phyloP scores from a whole-genome alignment of 2,888 invertebrate species.

The Diaperis boleti region DNA sequence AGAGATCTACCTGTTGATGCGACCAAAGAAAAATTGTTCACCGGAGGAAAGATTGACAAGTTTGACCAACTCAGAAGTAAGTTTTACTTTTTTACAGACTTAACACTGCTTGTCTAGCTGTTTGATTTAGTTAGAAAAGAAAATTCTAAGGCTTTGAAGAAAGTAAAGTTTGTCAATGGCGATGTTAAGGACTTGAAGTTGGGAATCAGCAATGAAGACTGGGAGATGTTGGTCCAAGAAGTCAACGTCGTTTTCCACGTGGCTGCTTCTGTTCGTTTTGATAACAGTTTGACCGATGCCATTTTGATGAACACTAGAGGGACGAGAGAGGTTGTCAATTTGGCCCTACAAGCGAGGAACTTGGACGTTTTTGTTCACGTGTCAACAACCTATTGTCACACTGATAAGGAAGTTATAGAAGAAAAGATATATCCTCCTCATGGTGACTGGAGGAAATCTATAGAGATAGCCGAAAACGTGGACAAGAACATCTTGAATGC shows the following conservation, averaged over 20 bases:
- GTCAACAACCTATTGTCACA: slow-evolving; percentile 90
- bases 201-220: slow-evolving; percentile 68
- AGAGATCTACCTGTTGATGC: slow-evolving; percentile 81
- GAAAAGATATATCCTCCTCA: slow-evolving; percentile 81
- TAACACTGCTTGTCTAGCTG: slow-evolving; percentile 12
- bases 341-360: slow-evolving; percentile 71
- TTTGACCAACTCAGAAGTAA: too few relatives aligned
- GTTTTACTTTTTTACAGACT: slow-evolving; percentile 48
- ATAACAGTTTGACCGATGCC: slow-evolving; percentile 79
- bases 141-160: slow-evolving; percentile 62
- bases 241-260: slow-evolving; percentile 81
- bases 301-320: slow-evolving; percentile 75
- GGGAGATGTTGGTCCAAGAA: slow-evolving; percentile 69
- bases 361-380: slow-evolving; percentile 78
- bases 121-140: slow-evolving; percentile 10
- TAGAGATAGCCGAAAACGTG: slow-evolving; percentile 74
- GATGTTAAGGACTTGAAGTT: slow-evolving; percentile 11
- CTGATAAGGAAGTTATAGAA: slow-evolving; percentile 74
- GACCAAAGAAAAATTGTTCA: slow-evolving; percentile 77
- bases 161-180: slow-evolving; percentile 15
- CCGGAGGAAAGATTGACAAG: slow-evolving; percentile 74
- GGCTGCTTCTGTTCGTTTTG: slow-evolving; percentile 87
- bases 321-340: slow-evolving; percentile 73
- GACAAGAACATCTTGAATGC: slow-evolving; percentile 71
- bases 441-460: slow-evolving; percentile 77